Evolutionary conservation across 2,113 vertebrate genomes (phyloP).

Genomic region (Egretta garzetta): DNA sequence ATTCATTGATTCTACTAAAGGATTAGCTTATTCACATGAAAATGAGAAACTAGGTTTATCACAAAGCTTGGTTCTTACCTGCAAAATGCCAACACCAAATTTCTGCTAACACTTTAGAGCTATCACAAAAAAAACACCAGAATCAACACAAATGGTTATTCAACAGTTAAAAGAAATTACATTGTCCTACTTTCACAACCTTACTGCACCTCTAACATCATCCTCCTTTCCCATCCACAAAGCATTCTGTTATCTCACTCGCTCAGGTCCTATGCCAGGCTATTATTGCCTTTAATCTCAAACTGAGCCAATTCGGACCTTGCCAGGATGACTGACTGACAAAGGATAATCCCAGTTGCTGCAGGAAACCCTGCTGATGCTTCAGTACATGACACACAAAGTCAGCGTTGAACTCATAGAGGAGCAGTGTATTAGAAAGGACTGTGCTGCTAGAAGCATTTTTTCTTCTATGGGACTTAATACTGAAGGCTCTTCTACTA

Average conservation of each 20-base stretch:
- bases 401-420: not conserved
- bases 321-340: not conserved
- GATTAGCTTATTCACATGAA: not conserved
- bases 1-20: not conserved
- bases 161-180: not conserved
- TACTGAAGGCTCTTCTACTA: not conserved
- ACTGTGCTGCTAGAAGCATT: not conserved
- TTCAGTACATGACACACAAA: not conserved
- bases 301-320: not conserved
- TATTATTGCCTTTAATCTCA: slow-evolving; percentile 12
- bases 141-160: not conserved
- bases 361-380: not conserved
- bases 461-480: not conserved
- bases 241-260: not conserved
- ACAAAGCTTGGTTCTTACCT: not conserved
- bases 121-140: not conserved
- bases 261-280: not conserved
- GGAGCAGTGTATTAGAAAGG: not conserved
- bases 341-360: not conserved
- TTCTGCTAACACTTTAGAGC: not conserved
- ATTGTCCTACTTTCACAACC: not conserved
- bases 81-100: not conserved
- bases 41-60: not conserved
- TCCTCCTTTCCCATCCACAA: not conserved
- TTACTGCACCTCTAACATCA: not conserved